Evolutionary conservation across 2,113 vertebrate genomes (phyloP).

Genomic region (Vanacampus margaritifer): DNA sequence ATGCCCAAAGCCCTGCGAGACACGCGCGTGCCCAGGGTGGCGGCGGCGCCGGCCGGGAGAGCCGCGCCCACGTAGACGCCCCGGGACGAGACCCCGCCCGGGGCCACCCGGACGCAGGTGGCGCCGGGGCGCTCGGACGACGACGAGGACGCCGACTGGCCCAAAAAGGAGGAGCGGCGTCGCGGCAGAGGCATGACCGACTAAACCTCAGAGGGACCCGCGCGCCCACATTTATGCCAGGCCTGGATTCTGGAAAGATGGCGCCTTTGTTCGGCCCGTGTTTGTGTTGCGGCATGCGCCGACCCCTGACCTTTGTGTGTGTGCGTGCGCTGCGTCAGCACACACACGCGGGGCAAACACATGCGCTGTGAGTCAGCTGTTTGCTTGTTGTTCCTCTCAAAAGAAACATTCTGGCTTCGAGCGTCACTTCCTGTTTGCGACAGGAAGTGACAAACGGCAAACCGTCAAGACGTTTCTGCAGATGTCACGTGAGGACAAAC

Average conservation of each 20-base stretch:
- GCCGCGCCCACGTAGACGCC: conserved; percentile 79
- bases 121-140: conserved; percentile 58
- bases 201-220: conserved; percentile 57
- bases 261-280: conserved; percentile 57
- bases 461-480: not conserved
- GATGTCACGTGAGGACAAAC: not conserved
- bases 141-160: conserved; percentile 70
- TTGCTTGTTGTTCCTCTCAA: conserved; percentile 2
- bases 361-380: conserved; percentile 3
- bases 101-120: not conserved
- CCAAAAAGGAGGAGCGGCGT: conserved; percentile 81
- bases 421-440: not conserved
- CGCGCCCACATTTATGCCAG: conserved; percentile 65
- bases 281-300: conserved; percentile 35
- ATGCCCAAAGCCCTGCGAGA: conserved; percentile 89
- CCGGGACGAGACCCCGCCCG: conserved; percentile 26
- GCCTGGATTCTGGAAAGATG: conserved; percentile 76
- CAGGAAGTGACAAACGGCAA: not conserved
- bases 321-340: conserved; percentile 39
- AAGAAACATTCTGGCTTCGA: not conserved
- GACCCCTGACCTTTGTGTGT: conserved; percentile 22
- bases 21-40: conserved; percentile 79
- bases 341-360: conserved; percentile 6
- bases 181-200: conserved; percentile 81
- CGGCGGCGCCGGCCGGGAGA: conserved; percentile 53